Evolutionary conservation across 2,113 vertebrate species (phyloP), one percentile per base, ranked within the genome.

Genomic region (Siniperca knerii): DNA sequence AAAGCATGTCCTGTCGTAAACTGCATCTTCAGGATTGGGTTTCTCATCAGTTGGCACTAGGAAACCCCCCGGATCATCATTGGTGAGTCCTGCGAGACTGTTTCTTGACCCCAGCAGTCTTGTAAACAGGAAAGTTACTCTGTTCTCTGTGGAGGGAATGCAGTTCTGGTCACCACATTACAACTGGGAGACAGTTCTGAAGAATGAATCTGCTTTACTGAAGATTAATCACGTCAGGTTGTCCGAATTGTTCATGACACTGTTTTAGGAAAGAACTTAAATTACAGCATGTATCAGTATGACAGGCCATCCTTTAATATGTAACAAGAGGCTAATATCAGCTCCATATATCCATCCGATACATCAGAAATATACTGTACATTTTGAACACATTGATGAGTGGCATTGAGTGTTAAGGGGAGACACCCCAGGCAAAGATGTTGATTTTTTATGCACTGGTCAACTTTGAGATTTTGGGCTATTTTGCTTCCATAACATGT

Each of bases 241-340:
- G 54, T 79, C 72, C 48, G 50, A 8, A 57, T 33, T 67, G 70
- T 75, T 79, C 60, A 73, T 55, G 65, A 61, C 68, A 50, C 13
- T 64, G 8, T 20, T 66, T 77, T 58, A 64, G 57, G 40, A 58
- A 48, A n/a, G 40, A 58, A 23, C 40, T 46, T 35, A 52, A 57
- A n/a, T 77, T 46, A 65, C 74, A 74, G 50, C 29, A 29, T 8
- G 20, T 50, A 55, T 64, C 81, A 64, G 23, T 33, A 3, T 64
- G 57, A 68, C 13, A 37, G 40, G 29, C 8, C 37, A n/a, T 13
- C 35, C 65, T 76, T 65, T 46, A 73, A 73, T 23, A 57, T 52
- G 29, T 29, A 52, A 62, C 77, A 40, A 35, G 29, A 29, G 29
- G 29, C 29, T 29, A 29, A 29, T 29, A 29, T 29, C 29, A 29